These are phyloP conservation scores for Cydia pomonella DNA, from an alignment of 1,140 invertebrate species.

Conservation along the genomic window DNA sequence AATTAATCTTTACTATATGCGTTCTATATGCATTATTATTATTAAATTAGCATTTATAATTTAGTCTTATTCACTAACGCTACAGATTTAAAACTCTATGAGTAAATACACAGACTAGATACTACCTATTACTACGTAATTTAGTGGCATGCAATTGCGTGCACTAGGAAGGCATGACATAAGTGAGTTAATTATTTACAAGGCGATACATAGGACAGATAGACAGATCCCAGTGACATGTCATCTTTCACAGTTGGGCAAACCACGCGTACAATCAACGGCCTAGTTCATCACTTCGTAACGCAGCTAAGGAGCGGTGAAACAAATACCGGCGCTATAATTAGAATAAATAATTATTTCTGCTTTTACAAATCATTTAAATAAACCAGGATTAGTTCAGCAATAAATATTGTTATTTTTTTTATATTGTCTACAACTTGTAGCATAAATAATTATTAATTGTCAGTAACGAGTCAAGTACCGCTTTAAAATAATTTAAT, in stretches of 20 bases:
- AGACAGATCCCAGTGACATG: conserved; percentile 1
- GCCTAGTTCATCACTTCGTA: not conserved
- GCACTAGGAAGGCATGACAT: conserved; percentile 28
- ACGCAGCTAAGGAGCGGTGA: conserved; percentile 8
- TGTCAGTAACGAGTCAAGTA: conserved; percentile 17
- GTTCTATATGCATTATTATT: not conserved
- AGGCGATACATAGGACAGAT: not conserved
- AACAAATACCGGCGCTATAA: conserved; percentile 5
- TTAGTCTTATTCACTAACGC: not conserved
- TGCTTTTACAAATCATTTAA: conserved; percentile 9
- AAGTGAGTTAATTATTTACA: conserved; percentile 27
- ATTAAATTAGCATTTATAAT: not conserved
- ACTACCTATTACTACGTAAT: conserved; percentile 20
- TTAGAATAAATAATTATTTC: conserved; percentile 15
- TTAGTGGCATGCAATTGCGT: conserved; percentile 30
- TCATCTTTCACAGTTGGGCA: conserved; percentile 10
- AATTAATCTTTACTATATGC: conserved; percentile 43
- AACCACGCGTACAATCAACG: not conserved
- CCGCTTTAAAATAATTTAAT: conserved; percentile 20
- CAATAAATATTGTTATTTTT: conserved; percentile 21
- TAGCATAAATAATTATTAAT: conserved; percentile 26
- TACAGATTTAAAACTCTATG: not conserved
- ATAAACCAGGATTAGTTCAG: conserved; percentile 12
- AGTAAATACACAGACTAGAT: conserved; percentile 5
- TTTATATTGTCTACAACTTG: conserved; percentile 17